A percentile compares a stretch with the other conserved stretches of the same genome.
Conservation (phyloP, 2,888 invertebrate genomes). For the Andrena haemorrhoa region DNA sequence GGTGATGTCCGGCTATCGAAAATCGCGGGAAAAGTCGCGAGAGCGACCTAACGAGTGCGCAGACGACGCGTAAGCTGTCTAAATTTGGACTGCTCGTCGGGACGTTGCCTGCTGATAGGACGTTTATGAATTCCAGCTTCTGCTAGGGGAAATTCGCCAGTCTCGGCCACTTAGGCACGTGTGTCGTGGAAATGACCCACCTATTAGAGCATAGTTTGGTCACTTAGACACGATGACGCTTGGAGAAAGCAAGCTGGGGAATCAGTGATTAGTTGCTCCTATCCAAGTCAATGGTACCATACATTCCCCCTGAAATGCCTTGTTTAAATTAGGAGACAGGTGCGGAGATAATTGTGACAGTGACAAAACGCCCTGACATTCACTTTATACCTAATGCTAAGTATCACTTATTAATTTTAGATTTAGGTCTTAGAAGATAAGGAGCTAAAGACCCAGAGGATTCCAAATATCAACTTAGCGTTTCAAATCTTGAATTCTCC, state of each 20-base stretch:
- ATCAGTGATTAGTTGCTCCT: not conserved
- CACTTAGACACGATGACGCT: not conserved
- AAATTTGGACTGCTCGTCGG: constrained; percentile 60
- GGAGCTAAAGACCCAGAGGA: no score
- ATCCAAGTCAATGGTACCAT: not conserved
- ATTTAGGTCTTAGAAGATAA: no score
- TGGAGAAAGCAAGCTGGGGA: not conserved
- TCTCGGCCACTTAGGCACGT: not conserved
- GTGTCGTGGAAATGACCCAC: not conserved
- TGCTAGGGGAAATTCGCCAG: constrained; percentile 28
- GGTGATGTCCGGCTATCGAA: not conserved
- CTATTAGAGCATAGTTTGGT: not conserved
- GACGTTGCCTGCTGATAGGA: constrained; percentile 23
- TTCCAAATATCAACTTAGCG: no score
- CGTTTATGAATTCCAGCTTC: constrained; percentile 62
- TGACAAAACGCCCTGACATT: no score
- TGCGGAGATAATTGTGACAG: no score
- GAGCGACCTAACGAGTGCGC: constrained; percentile 62
- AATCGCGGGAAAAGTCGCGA: constrained; percentile 50
- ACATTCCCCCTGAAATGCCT: not conserved
- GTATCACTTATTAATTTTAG: no score
- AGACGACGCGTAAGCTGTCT: constrained; percentile 64
- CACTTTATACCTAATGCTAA: no score
- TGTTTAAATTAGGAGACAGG: no score
- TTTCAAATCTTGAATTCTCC: no score